Base-by-base conservation (phyloP, 1,140 invertebrate species). In the Mamestra configurata region DNA sequence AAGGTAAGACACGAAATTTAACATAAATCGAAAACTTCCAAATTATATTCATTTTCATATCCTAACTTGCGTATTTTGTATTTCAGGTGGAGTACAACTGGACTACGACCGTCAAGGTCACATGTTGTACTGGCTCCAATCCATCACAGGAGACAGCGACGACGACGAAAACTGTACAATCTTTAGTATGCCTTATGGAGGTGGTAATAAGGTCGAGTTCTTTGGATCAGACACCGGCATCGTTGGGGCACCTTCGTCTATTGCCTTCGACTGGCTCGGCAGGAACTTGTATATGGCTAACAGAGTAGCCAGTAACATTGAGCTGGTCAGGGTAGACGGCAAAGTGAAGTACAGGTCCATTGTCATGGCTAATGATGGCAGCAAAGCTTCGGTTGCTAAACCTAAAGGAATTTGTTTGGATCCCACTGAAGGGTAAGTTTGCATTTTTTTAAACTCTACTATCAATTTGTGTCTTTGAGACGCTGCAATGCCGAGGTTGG, bases 231-330 rank as follows among this genome's bases (percentile, higher is more conserved):
- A 98, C 77, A 96, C 96, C 6, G 98, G 98, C 7, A 96, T 99
- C 37, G 97, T 99, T 31, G 99, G 99, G 0, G 97, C 98, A 0
- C 98, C 99, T 0, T 98, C 98, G 55, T 97, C 98, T 0, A 97
- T 99, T 37, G 99, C 99, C 0, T 98, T 99, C 88, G 99, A 99
- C 90, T 99, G 99, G 99, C 96, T 99, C 35, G 98, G 99, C 8
- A 95, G 98, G 49, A 99, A 99, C 94, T 90, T 99, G 7, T 99
- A 98, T 88, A 97, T 99, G 84, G 99, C 98, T 11, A 99, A 99
- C 89, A 97, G 97, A 20, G 96, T 97, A 51, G 98, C 98, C 10
- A 98, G 98, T 27, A 99, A 99, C 81, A 98, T 99, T 77, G 98
- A 99, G 95, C 97, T 99, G 0, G 96, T 99, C 2, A 97, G 97